Conservation (phyloP, 1,140 invertebrate species). For the Magallana angulata region DNA sequence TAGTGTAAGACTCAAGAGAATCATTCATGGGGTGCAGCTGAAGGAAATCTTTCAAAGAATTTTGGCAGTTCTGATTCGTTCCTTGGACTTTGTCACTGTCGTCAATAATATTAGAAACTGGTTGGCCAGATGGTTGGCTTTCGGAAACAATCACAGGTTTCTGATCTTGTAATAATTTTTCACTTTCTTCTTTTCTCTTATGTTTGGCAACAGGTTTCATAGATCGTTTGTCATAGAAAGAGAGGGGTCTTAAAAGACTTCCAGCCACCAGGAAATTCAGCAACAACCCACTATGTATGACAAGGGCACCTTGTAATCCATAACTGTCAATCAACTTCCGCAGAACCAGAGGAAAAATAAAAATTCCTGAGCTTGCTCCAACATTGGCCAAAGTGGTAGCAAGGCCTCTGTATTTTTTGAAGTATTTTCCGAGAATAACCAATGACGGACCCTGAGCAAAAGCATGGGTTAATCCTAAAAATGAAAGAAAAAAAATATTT, state of each 20-base stretch:
- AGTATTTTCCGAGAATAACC: conserved; percentile 45
- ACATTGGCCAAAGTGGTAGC: conserved; percentile 43
- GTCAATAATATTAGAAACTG: too few relatives aligned
- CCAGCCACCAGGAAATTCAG: conserved; percentile 49
- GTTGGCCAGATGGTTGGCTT: too few relatives aligned
- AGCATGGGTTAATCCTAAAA: conserved; percentile 40
- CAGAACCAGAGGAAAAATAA: conserved; percentile 38
- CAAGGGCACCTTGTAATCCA: conserved; percentile 36
- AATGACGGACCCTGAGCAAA: conserved; percentile 36
- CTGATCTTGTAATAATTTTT: background rate
- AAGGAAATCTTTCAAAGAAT: too few relatives aligned
- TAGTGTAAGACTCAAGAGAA: background rate
- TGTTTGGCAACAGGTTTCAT: background rate
- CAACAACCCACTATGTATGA: conserved; percentile 42
- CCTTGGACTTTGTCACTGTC: too few relatives aligned
- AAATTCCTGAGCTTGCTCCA: conserved; percentile 40
- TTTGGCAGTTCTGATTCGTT: too few relatives aligned
- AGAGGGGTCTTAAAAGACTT: conserved; percentile 36
- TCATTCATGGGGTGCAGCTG: background rate
- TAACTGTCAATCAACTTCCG: conserved; percentile 40
- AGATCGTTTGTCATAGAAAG: conserved; percentile 23
- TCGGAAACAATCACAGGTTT: background rate
- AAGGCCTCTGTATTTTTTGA: conserved; percentile 48
- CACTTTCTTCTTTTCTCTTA: background rate
- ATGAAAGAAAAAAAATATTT: background rate